phyloP scores from a whole-genome alignment of 2,113 vertebrate species.

The Hemiscyllium ocellatum region DNA sequence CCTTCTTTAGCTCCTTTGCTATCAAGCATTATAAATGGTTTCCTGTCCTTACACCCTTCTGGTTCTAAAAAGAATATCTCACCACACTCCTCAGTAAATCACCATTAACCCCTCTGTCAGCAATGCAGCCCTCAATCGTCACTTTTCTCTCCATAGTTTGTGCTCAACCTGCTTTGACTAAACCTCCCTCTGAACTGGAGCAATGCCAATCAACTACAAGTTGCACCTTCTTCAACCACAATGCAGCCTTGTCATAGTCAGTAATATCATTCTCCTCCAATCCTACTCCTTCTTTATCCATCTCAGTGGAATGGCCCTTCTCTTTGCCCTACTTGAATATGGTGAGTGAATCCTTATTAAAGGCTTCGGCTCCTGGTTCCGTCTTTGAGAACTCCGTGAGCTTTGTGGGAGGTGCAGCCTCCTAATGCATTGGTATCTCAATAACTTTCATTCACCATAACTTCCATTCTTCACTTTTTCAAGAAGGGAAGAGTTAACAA shows the following conservation, averaged over 20 bases:
- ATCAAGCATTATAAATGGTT: not conserved
- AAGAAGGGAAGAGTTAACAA: too few relatives aligned
- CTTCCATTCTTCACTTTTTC: too few relatives aligned
- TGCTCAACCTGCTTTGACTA: not conserved
- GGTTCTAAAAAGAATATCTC: not conserved
- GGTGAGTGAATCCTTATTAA: not conserved
- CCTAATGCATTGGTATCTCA: not conserved
- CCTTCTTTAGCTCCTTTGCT: not conserved
- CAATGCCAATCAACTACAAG: not conserved
- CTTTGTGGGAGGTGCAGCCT: not conserved
- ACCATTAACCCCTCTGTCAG: not conserved
- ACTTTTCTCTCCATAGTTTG: not conserved
- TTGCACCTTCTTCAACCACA: not conserved
- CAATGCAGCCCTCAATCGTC: not conserved
- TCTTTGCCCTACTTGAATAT: not conserved
- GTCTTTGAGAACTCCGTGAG: not conserved
- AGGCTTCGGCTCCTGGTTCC: not conserved
- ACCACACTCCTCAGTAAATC: not conserved
- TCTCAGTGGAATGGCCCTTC: not conserved
- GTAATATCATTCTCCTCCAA: not conserved
- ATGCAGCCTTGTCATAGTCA: not conserved
- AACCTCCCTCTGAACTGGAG: not conserved
- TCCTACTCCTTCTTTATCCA: not conserved
- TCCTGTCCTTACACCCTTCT: not conserved
- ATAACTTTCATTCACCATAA: not conserved